Percentiles rank a stretch among this genome's conserved stretches.
These are phyloP conservation scores for Drosophila orosa DNA, from an alignment of 1,140 invertebrate genomes.

Conservation along the genomic window DNA sequence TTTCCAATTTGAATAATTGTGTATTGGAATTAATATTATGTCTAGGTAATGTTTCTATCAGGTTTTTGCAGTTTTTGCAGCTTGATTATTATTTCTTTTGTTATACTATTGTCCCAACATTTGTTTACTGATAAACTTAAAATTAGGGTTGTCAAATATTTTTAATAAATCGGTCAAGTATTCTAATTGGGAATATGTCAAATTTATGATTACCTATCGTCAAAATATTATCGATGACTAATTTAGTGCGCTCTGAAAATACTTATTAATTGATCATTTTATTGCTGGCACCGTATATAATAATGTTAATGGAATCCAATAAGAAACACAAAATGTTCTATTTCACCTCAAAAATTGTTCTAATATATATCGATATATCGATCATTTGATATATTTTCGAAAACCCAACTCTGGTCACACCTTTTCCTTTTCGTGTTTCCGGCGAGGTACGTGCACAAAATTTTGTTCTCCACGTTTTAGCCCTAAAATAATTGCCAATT, in stretches of 20 bases:
- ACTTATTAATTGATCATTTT: no score
- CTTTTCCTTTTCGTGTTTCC: constrained; percentile 50
- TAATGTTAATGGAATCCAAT: neutral
- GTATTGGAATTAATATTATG: no score
- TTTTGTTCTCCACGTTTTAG: constrained; percentile 23
- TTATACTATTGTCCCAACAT: no score
- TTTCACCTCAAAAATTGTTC: no score
- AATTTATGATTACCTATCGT: neutral
- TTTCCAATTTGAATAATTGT: no score
- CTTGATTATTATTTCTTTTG: no score
- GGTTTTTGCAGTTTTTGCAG: no score
- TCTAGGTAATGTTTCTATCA: no score
- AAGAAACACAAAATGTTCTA: no score
- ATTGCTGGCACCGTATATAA: no score
- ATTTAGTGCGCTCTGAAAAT: neutral
- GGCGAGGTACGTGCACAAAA: constrained; percentile 27
- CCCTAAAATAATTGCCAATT: constrained; percentile 25
- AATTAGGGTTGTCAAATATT: neutral
- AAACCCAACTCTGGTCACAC: constrained; percentile 8
- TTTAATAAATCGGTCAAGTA: neutral
- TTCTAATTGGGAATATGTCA: neutral
- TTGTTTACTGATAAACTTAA: neutral
- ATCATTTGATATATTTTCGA: constrained; percentile 4
- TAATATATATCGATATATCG: constrained; percentile 9
- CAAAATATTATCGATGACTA: neutral